Base-by-base conservation (phyloP, 2,113 vertebrate species). In the Merops nubicus region DNA sequence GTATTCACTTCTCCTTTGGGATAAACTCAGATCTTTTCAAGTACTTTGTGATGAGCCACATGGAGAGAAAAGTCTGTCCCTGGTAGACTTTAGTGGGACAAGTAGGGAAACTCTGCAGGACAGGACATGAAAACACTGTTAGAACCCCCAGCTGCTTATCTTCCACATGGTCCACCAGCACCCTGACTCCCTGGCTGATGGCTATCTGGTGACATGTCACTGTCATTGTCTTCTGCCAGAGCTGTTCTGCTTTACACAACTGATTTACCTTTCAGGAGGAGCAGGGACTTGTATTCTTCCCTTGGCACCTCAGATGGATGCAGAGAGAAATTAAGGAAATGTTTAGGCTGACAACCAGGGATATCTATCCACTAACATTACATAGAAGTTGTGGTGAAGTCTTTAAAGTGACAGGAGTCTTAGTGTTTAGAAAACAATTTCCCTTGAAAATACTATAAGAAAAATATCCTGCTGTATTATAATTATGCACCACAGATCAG, bases 191-290 rank as follows among this genome's bases (percentile, higher is more conserved):
- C 45, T 82, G 76, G 45, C 13, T 85, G n/a, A 29, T 85, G 42
- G 36, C 25, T 57, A 3, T 53, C 18, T 33, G 25, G 22, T 63
- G 62, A 4, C 50, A 73, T 0, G 0, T 51, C 7, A 3, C 21
- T 5, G 2, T 64, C 38, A 20, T 21, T 56, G n/a, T 33, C 31
- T 75, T 15, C 62, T 88, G 22, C 68, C 69, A 33, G 31, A 70
- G 34, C 28, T 89, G 26, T 48, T 80, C 54, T 65, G 22, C 51
- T 65, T 85, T 65, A 42, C 8, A 17, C 57, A 81, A 33, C 34
- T 64, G 48, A 54, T 75, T 28, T 65, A 15, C 6, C 40, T 17
- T 80, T 70, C 33, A 34, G 15, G 20, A 40, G 26, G 19, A 50
- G 28, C 23, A 72, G 47, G 14, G 40, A 33, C 47, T 77, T 62